Evolutionary conservation across 2,797 vertebrate genomes (phyloP).

Genomic region (Martes flavigula): DNA sequence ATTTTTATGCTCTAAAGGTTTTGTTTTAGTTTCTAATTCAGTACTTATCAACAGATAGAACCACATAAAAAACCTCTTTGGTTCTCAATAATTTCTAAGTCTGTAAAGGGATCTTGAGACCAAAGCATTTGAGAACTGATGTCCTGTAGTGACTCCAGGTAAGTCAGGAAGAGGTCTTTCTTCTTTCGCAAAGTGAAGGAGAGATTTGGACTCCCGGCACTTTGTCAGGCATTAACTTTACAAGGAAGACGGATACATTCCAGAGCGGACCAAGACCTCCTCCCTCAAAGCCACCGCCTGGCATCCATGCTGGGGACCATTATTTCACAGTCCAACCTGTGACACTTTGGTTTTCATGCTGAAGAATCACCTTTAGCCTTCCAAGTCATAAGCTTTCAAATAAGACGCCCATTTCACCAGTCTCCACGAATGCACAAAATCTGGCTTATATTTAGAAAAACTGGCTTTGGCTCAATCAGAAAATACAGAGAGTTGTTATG

Average conservation of each 20-base stretch:
- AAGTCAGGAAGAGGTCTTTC: background rate
- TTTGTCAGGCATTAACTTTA: background rate
- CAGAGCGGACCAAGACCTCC: background rate
- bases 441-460: background rate
- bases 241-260: background rate
- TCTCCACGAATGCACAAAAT: background rate
- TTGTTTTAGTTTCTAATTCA: background rate
- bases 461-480: background rate
- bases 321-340: background rate
- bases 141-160: background rate
- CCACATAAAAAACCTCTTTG: background rate
- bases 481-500: background rate
- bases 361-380: background rate
- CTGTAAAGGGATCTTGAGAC: background rate
- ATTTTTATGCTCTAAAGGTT: background rate
- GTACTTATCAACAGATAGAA: background rate
- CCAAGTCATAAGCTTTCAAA: background rate
- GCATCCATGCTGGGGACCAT: accelerated
- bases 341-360: background rate
- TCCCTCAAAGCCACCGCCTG: background rate
- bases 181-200: background rate
- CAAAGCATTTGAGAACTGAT: background rate
- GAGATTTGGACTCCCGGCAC: too few species aligned
- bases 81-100: background rate
- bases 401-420: background rate